Evolutionary conservation across 2,888 invertebrate genomes (phyloP), one percentile per base, ranked within the genome.

Genomic region (Empis stercorea): DNA sequence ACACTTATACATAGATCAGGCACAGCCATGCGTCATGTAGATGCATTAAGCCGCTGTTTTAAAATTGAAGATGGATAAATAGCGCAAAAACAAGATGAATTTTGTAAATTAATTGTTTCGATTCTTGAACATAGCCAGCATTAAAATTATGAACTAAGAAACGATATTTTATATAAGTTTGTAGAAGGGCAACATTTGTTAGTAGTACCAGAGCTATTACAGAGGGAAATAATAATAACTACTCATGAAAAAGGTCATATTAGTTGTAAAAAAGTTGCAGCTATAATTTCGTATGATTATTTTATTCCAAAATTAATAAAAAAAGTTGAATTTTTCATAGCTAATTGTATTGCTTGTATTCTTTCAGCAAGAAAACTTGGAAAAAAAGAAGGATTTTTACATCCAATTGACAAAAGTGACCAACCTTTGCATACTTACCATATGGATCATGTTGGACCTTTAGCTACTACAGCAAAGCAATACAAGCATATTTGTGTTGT

Each of bases 391-490:
- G 64, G 63, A 10, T 54, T 54, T 14, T 48, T 64, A 14, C 44
- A 63, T 44, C 53, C 57, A 0, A 55, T 65, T 2, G 54, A 56
- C 10, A 65, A 65, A 46, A 60, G 50, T n/a, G 56, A 50, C 1
- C 36, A 36, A 2, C 63, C 63, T 9, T 43, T 64, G 4, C 44
- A 57, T 13, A 64, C 62, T 0, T 56, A 55, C 4, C 62, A 64
- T 38, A 43, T 61, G 5, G 58, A 65, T 49, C 65, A 65, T 36
- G 10, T 65, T 1, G 62, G 64, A 2, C 61, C 61, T 3, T 15
- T 61, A 30, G 44, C 52, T 0, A 49, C 50, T 11, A 62, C 60
- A 0, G 9, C 36, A 10, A 55, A 55, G 42, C 27, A 47, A 7
- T 54, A 49, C 20, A 47, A 46, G 14, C 44, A 49, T 41, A 42